Evolutionary conservation across 1,140 invertebrate genomes (phyloP).

Genomic region (Nasonia vitripennis): DNA sequence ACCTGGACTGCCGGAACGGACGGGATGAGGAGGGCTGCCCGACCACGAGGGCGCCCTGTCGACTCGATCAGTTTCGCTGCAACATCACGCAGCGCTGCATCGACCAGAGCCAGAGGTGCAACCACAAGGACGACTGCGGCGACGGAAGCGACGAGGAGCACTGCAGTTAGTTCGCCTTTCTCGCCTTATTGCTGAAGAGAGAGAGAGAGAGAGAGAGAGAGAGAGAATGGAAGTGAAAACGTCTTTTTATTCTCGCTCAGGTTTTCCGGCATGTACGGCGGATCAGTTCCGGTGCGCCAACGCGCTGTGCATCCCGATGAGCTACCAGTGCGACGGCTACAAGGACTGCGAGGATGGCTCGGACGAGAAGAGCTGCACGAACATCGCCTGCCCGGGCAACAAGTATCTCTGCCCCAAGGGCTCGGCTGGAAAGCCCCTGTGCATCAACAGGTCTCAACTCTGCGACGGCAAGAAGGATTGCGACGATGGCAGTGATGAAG

Average conservation of each 20-base stretch:
- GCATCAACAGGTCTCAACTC: constrained; percentile 90
- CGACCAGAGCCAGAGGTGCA: constrained; percentile 87
- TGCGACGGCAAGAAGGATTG: constrained; percentile 95
- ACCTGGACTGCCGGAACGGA: constrained; percentile 89
- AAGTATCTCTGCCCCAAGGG: constrained; percentile 93
- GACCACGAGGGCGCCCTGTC: constrained; percentile 76
- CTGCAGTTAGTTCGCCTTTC: constrained; percentile 82
- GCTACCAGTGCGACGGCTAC: constrained; percentile 89
- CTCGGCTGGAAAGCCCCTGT: constrained; percentile 83
- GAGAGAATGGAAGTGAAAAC: too few relatives aligned
- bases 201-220: too few relatives aligned
- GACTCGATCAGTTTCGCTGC: constrained; percentile 93
- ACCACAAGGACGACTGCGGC: constrained; percentile 91
- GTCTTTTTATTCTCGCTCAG: constrained; percentile 70
- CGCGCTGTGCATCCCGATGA: constrained; percentile 91
- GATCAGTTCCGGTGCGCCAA: constrained; percentile 96
- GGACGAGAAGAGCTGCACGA: constrained; percentile 93
- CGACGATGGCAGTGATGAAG: constrained; percentile 92
- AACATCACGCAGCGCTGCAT: constrained; percentile 89
- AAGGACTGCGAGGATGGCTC: constrained; percentile 90
- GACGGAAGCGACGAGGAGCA: constrained; percentile 92
- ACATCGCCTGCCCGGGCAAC: constrained; percentile 91
- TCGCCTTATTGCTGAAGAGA: background rate
- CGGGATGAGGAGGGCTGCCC: constrained; percentile 89
- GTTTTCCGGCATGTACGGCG: constrained; percentile 91